Percentiles rank a stretch among this genome's conserved stretches.
phyloP scores from a whole-genome alignment of 2,797 vertebrate genomes.

The Enteromius anoplus region DNA sequence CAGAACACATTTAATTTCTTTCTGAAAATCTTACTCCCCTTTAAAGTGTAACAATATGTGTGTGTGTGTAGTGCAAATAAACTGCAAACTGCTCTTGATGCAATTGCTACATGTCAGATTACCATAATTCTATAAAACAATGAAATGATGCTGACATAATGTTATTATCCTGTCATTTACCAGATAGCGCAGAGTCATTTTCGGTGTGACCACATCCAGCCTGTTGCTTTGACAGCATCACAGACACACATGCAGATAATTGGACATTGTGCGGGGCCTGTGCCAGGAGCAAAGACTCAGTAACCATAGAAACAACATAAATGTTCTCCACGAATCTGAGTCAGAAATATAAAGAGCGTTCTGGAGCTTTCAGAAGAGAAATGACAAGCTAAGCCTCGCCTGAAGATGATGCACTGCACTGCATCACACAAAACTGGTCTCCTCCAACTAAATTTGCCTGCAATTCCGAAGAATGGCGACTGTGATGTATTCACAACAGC shows the following conservation, averaged over 20 bases:
- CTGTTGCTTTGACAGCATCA: slow-evolving; percentile 13
- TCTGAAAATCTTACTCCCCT: too few species aligned
- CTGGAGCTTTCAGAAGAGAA: neutral
- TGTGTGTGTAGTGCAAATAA: too few species aligned
- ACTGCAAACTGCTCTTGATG: too few species aligned
- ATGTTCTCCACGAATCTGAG: slow-evolving; percentile 19
- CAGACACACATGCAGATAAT: slow-evolving; percentile 27
- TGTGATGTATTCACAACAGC: neutral
- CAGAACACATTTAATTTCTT: too few species aligned
- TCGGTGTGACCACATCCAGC: slow-evolving; percentile 9
- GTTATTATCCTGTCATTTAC: slow-evolving; percentile 22
- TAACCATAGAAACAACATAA: slow-evolving; percentile 35
- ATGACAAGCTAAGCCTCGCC: neutral
- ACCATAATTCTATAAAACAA: neutral
- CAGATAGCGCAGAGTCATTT: slow-evolving; percentile 22
- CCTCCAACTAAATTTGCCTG: neutral
- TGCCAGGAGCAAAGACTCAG: neutral
- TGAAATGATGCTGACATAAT: slow-evolving; percentile 23
- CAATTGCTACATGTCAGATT: neutral
- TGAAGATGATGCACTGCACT: neutral
- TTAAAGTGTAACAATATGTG: too few species aligned
- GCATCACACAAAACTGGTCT: neutral
- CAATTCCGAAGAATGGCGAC: slow-evolving; percentile 13
- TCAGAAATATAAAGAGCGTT: neutral
- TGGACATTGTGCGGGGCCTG: slow-evolving; percentile 20